Base-by-base conservation (phyloP, 2,888 invertebrate genomes). In the Copidosoma aretas region DNA sequence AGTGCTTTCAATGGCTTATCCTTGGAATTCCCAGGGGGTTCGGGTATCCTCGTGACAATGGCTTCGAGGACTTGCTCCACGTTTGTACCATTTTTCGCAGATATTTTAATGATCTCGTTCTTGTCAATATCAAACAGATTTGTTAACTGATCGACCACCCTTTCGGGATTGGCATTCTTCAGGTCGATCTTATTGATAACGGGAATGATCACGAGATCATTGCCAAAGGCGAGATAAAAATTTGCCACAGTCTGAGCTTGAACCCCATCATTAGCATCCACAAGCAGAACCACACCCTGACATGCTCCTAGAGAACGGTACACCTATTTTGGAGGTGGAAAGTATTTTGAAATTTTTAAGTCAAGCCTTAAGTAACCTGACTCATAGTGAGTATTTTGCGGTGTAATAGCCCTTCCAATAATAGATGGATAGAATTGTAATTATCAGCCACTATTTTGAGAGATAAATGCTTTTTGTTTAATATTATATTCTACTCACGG, bases 181-280 rank as follows among this genome's bases (percentile, higher is more conserved):
- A 98, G 87, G 83, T 99, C 98, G 67, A 98, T 95, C 87, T 99
- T 99, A 85, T 98, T 99, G 46, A 99, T 86, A 0, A 96, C 95
- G 0, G 98, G 97, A 78, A 98, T 90, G 68, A 98, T 91, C 1
- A 87, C 84, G 63, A 98, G 84, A 76, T 96, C 90, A 74, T 89
- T 90, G 62, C 90, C 90, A 84, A 93, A 93, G 0, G 98, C 97
- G 72, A 98, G 84, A 81, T 94, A 93, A 85, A 95, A 97, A 79
- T 98, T 98, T 19, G 98, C 97, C 1, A 98, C 95, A 0, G 98
- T 99, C 85, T 99, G 98, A 0, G 98, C 98, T 86, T 98, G 96
- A 1, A 97, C 91, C 12, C 93, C 93, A 87, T 97, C 95, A 84
- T 97, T 97, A 1, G 98, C 97, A 86, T 98, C 98, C 0, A 99